Evolutionary conservation across 2,888 invertebrate genomes (phyloP).

Genomic region (Chalcis sispes): DNA sequence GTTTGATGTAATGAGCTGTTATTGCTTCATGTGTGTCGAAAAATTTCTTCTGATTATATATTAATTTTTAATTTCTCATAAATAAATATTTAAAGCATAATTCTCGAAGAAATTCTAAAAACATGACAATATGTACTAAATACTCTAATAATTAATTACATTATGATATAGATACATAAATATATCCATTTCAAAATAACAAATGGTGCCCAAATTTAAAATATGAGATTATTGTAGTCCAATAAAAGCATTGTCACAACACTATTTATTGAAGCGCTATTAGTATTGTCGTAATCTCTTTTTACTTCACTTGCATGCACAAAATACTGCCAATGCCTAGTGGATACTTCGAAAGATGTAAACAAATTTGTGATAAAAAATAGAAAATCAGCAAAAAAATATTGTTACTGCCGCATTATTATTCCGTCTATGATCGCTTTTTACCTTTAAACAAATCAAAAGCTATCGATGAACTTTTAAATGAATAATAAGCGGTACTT

Average conservation of each 20-base stretch:
- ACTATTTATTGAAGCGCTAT: constrained; percentile 40
- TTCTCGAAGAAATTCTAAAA: constrained; percentile 9
- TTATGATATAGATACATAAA: constrained; percentile 2
- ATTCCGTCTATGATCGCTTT: constrained; percentile 37
- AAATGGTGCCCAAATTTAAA: constrained; percentile 40
- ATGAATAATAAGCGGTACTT: constrained; percentile 29
- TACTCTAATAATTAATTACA: constrained; percentile 19
- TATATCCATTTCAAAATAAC: constrained; percentile 24
- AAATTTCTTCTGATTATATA: constrained; percentile 6
- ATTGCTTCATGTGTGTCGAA: background rate
- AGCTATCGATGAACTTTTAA: constrained; percentile 15
- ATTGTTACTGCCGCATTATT: constrained; percentile 47
- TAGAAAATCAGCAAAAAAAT: constrained; percentile 36
- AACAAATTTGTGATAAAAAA: constrained; percentile 54
- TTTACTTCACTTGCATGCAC: constrained; percentile 50
- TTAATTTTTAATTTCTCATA: constrained; percentile 7
- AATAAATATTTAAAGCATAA: constrained; percentile 1
- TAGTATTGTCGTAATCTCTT: constrained; percentile 46
- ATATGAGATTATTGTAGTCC: constrained; percentile 30
- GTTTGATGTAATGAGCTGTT: background rate
- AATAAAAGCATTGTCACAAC: constrained; percentile 32
- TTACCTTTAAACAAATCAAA: constrained; percentile 45
- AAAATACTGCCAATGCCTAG: constrained; percentile 55
- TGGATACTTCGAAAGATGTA: constrained; percentile 35
- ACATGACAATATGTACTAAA: constrained; percentile 8